A percentile compares a stretch with the other conserved stretches of the same genome.
Evolutionary conservation across 2,888 invertebrate genomes (phyloP).

Genomic region (Boloria selene): DNA sequence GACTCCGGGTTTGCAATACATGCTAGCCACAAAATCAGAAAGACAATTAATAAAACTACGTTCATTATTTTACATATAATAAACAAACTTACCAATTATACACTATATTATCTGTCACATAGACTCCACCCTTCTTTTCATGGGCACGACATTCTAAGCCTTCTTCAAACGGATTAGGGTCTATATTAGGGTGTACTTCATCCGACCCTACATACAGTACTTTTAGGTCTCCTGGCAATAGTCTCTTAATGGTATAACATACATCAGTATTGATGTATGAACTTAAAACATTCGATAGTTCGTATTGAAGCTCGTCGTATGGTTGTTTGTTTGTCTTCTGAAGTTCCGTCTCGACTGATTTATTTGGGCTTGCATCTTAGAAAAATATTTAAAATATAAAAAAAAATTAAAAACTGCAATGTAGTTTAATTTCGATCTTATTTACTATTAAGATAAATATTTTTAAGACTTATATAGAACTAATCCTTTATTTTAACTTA

Average conservation of each 20-base stretch:
- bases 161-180: conserved; percentile 88
- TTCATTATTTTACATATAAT: background rate
- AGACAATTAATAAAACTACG: no score
- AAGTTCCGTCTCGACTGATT: conserved; percentile 66
- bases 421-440: no score
- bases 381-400: background rate
- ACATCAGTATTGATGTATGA: conserved; percentile 89
- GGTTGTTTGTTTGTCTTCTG: conserved; percentile 54
- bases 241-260: conserved; percentile 89
- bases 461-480: no score
- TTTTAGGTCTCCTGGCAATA: conserved; percentile 93
- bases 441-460: no score
- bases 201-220: conserved; percentile 83
- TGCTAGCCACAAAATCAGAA: no score
- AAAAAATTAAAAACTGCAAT: no score
- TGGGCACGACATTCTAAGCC: conserved; percentile 84
- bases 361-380: conserved; percentile 68
- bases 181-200: conserved; percentile 68
- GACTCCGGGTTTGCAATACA: no score
- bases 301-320: conserved; percentile 73
- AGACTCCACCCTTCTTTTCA: conserved; percentile 90
- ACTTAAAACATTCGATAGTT: conserved; percentile 86
- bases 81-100: conserved; percentile 82
- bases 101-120: conserved; percentile 90
- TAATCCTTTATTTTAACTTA: no score